A percentile compares a stretch with the other conserved stretches of the same genome.
Conservation (phyloP, 92 coral and sea anemone species). For the Nematostella vectensis region DNA sequence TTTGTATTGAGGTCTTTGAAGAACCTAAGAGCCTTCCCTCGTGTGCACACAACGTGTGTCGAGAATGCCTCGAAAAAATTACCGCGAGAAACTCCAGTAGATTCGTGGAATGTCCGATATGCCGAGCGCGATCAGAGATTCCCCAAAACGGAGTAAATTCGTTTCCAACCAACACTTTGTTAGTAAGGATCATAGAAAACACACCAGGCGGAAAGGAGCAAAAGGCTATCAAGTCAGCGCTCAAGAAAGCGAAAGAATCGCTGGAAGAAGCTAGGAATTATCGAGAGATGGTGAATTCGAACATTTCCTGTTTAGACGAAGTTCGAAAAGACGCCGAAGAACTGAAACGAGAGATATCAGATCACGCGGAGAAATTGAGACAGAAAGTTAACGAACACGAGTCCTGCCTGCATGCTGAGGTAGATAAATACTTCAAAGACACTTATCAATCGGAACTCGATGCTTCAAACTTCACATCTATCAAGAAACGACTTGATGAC, state of each 20-base stretch:
- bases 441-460: no score
- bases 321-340: constrained; percentile 9
- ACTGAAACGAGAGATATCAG: constrained; percentile 11
- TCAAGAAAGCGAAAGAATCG: constrained; percentile 7
- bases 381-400: constrained; percentile 8
- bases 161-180: constrained; percentile 22
- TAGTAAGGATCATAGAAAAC: constrained; percentile 16
- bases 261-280: background rate
- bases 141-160: constrained; percentile 12
- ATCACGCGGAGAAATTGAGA: constrained; percentile 4
- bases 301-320: background rate
- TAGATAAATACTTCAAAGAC: constrained; percentile 3
- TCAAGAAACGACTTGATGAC: no score
- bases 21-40: background rate
- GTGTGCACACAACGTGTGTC: background rate
- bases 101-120: constrained; percentile 15
- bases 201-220: constrained; percentile 14
- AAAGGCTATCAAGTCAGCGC: background rate
- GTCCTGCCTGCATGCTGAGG: constrained; percentile 3
- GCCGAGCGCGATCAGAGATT: constrained; percentile 9
- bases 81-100: background rate
- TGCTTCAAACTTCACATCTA: no score
- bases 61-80: background rate
- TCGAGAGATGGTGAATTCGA: background rate
- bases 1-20: background rate